Evolutionary conservation across 1,140 invertebrate species (phyloP).

Genomic region (Philotrypesis tridentata): DNA sequence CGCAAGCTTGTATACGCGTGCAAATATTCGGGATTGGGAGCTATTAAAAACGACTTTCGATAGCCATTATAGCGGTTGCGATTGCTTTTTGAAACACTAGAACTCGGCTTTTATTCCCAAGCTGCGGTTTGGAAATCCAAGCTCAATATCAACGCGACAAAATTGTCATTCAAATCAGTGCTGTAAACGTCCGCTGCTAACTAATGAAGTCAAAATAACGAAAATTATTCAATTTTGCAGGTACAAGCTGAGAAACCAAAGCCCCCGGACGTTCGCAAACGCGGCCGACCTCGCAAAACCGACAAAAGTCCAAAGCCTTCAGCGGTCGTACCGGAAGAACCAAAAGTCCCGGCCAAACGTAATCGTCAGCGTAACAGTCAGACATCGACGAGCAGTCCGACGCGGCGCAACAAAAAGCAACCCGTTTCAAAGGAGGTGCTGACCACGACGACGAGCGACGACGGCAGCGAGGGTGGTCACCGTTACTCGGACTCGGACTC

Average conservation of each 20-base stretch:
- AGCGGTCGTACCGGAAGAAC: slow-evolving; percentile 42
- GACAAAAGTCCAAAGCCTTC: slow-evolving; percentile 58
- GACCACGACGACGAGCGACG: slow-evolving; percentile 54
- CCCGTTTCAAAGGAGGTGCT: slow-evolving; percentile 62
- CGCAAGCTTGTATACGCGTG: neutral
- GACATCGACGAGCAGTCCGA: slow-evolving; percentile 48
- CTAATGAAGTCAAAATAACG: neutral
- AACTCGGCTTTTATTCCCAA: neutral
- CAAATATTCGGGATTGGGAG: neutral
- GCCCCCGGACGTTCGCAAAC: slow-evolving; percentile 65
- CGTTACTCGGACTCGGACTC: slow-evolving; percentile 31
- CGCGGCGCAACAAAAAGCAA: slow-evolving; percentile 54
- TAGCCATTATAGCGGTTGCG: neutral
- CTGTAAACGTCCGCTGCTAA: too few relatives aligned
- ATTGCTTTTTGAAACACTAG: neutral
- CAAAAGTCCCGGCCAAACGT: slow-evolving; percentile 48
- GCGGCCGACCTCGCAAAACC: slow-evolving; percentile 70
- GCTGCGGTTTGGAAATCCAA: neutral
- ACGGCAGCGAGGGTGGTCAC: slow-evolving; percentile 12
- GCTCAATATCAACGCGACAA: too few relatives aligned
- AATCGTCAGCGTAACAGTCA: slow-evolving; percentile 27
- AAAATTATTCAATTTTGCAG: slow-evolving; percentile 48
- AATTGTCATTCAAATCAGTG: too few relatives aligned
- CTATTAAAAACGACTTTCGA: neutral
- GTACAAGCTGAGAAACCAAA: slow-evolving; percentile 68